Evolutionary conservation across 92 coral and sea anemone species (phyloP), one percentile per base, ranked within the genome.

Genomic region (Hydrozoanthus gracilis): DNA sequence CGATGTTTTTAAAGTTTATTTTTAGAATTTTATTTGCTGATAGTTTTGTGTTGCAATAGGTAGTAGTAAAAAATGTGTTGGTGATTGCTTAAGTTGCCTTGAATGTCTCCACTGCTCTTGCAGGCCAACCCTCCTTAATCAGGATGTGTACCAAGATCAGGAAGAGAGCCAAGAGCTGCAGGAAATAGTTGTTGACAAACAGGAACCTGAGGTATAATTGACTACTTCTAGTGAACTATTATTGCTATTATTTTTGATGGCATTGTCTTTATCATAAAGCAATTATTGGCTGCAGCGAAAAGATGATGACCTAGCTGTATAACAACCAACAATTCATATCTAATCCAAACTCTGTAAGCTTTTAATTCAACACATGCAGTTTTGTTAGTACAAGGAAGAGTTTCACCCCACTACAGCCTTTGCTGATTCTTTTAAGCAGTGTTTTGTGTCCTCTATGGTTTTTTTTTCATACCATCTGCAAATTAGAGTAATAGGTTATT

Each of bases 121-220:
- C 69, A 80, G 85, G 56, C 51, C 74, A 9, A 52, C 56, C 12
- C 56, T 80, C 9, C 86, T 86, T 55, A 69, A 55, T 62, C 90
- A 79, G 61, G 87, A 58, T 44, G 71, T 65, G 74, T 90, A 17
- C 51, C 78, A 52, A 18, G 86, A 86, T 55, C 79, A 84, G 13
- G 96, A 92, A 18, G 97, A 94, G 17, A 89, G 90, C 7, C 95
- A 85, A 44, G 98, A 94, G 80, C 93, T 94, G 5, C 98, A 88
- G 66, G 98, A 94, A 79, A 95, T 94, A 17, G 92, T 96, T 79
- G 90, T 96, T 65, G 98, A 96, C 92, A 95, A 94, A 60, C 98
- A 92, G 44, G 92, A 93, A 3, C 66, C 91, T 16, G 98, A 95
- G 93, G 97, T 94, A 67, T 5, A 47, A 14, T 10, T 66, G 8